Evolutionary conservation across 1,140 invertebrate species (phyloP).

Genomic region (Cydia amplana): DNA sequence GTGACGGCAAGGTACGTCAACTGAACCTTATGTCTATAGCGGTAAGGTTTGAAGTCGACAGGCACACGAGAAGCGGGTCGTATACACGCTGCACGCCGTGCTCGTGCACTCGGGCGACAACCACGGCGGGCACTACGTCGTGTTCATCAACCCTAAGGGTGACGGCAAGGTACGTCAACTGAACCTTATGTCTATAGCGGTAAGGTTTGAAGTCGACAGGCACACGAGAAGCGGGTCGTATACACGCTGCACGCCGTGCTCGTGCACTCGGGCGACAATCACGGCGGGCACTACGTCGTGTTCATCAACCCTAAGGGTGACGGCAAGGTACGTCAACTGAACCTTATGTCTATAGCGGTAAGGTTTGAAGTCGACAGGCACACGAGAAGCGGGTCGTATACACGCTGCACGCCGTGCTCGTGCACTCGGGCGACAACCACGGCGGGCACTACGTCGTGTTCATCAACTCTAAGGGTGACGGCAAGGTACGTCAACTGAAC

Average conservation of each 20-base stretch:
- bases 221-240: constrained; percentile 72
- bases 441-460: not conserved
- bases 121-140: not conserved
- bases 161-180: constrained; percentile 55
- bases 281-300: not conserved
- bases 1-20: constrained; percentile 85
- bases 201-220: not conserved
- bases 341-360: not conserved
- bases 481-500: constrained; percentile 55
- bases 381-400: constrained; percentile 80
- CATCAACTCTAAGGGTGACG: too few relatives aligned
- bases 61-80: constrained; percentile 62
- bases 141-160: too few relatives aligned
- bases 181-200: too few relatives aligned
- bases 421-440: too few relatives aligned
- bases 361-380: too few relatives aligned
- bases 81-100: constrained; percentile 84
- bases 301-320: too few relatives aligned
- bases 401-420: too few relatives aligned
- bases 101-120: too few relatives aligned
- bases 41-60: too few relatives aligned
- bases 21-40: too few relatives aligned
- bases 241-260: constrained; percentile 61
- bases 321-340: constrained; percentile 55
- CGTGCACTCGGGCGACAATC: too few relatives aligned